Evolutionary conservation across 2,888 invertebrate genomes (phyloP).

Genomic region (Rhyacophila evoluta): DNA sequence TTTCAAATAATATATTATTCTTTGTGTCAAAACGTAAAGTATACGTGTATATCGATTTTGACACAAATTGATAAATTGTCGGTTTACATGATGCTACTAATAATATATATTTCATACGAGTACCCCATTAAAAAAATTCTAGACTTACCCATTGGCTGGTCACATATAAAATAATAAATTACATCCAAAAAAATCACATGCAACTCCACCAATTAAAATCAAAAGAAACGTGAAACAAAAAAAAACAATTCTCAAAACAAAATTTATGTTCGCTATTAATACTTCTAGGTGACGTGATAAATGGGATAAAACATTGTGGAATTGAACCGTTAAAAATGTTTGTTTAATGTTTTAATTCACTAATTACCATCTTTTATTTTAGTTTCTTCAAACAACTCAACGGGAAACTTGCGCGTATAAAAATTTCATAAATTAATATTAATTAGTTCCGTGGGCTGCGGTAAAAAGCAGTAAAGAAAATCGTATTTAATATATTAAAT

Average conservation of each 20-base stretch:
- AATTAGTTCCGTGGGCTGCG: slow-evolving; percentile 37
- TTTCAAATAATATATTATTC: no score
- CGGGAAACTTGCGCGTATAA: slow-evolving; percentile 48
- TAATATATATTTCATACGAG: neutral
- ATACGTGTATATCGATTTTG: neutral
- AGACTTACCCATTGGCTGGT: neutral
- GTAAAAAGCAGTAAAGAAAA: neutral
- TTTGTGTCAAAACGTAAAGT: no score
- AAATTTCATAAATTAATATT: slow-evolving; percentile 49
- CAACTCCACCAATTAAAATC: neutral
- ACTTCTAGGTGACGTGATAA: slow-evolving; percentile 16
- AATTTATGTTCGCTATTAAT: slow-evolving; percentile 12
- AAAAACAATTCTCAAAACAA: neutral
- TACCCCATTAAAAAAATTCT: neutral
- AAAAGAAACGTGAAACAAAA: neutral
- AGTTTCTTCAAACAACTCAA: slow-evolving; percentile 35
- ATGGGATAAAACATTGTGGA: neutral
- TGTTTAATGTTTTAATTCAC: slow-evolving; percentile 50
- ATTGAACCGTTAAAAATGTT: slow-evolving; percentile 43
- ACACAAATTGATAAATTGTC: neutral
- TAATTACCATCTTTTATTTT: slow-evolving; percentile 51
- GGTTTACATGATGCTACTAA: neutral
- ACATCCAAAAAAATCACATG: neutral
- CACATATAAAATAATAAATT: neutral
- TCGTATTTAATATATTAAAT: no score